phyloP scores from a whole-genome alignment of 1,140 invertebrate species.

The Nymphalis io region DNA sequence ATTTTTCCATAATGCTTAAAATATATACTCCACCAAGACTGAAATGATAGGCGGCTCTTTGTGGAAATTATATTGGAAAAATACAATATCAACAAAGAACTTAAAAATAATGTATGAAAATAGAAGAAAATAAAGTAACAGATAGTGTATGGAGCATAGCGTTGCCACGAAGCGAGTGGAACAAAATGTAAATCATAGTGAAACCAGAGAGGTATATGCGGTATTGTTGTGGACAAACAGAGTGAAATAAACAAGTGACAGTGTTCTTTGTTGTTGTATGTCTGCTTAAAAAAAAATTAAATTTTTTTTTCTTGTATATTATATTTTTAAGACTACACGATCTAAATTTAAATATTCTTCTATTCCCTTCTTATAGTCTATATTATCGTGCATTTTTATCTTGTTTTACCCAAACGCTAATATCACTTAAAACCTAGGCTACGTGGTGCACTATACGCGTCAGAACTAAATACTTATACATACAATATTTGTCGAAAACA shows the following conservation, averaged over 20 bases:
- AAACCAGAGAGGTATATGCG: conserved; percentile 42
- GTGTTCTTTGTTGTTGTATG: conserved; percentile 17
- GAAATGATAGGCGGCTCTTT: conserved; percentile 21
- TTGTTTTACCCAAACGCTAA: conserved; percentile 15
- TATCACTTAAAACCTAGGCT: conserved; percentile 22
- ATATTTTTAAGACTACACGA: conserved; percentile 8
- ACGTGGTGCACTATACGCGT: conserved; percentile 30
- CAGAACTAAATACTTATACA: conserved; percentile 26
- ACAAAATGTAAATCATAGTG: conserved; percentile 63
- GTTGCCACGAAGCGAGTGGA: conserved; percentile 75
- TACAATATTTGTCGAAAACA: conserved; percentile 7
- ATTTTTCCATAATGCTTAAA: neutral
- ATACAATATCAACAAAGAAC: conserved; percentile 27
- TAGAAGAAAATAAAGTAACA: conserved; percentile 41
- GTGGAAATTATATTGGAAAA: conserved; percentile 9
- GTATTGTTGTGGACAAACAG: conserved; percentile 31
- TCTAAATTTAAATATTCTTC: conserved; percentile 8
- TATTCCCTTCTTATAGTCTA: conserved; percentile 7
- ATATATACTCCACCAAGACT: conserved; percentile 24
- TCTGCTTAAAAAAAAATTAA: neutral
- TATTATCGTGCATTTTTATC: conserved; percentile 29
- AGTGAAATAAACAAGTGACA: conserved; percentile 35
- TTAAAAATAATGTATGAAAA: conserved; percentile 35
- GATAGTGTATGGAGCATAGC: conserved; percentile 67
- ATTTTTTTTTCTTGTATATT: neutral